Evolutionary conservation across 2,888 invertebrate genomes (phyloP).

Genomic region (Anagyrus pseudococci): DNA sequence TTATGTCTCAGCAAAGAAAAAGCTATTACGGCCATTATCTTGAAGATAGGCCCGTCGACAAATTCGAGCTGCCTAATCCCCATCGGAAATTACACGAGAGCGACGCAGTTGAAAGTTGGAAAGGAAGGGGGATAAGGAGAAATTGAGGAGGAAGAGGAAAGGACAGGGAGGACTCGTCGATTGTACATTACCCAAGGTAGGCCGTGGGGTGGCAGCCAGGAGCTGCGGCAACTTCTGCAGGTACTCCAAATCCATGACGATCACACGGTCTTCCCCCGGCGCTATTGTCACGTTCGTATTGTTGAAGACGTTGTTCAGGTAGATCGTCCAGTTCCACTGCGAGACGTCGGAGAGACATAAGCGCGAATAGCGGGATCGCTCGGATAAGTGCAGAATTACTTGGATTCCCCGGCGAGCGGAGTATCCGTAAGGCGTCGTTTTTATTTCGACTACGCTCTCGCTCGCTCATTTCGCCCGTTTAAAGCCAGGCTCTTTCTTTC

Average conservation of each 20-base stretch:
- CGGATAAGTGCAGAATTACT: no score
- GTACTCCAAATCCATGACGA: conserved; percentile 73
- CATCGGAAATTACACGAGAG: neutral
- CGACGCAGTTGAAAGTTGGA: neutral
- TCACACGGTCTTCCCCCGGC: conserved; percentile 65
- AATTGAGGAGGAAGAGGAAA: neutral
- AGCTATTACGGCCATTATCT: no score
- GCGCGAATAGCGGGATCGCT: neutral
- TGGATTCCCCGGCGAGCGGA: no score
- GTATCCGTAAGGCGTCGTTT: no score
- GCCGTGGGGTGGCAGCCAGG: conserved; percentile 64
- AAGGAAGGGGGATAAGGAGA: neutral
- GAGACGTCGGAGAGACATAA: neutral
- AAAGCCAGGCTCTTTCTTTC: neutral
- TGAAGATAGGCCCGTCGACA: no score
- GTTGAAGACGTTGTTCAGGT: conserved; percentile 67
- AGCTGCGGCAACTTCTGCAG: conserved; percentile 68
- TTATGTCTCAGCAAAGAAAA: no score
- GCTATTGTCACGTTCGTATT: conserved; percentile 67
- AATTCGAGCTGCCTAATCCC: no score
- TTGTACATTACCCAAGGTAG: conserved; percentile 70
- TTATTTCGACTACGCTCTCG: no score
- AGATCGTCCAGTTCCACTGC: conserved; percentile 72
- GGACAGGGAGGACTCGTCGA: no score
- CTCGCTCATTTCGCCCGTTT: no score